Evolutionary conservation across 2,888 invertebrate genomes (phyloP).

Genomic region (Drosophila flavopinicola): DNA sequence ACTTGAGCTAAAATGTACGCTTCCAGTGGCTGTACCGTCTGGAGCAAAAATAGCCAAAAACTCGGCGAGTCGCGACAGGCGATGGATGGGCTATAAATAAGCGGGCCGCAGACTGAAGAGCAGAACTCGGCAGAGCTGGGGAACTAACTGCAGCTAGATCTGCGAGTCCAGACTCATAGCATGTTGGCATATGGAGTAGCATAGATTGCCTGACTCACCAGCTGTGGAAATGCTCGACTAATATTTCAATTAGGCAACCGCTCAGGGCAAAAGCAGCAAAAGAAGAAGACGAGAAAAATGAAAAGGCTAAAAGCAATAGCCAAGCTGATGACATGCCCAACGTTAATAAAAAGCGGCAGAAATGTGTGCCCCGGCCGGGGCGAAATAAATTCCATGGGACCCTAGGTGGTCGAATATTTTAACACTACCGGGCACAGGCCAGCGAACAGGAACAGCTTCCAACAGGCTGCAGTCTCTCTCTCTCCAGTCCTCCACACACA

Average conservation of each 20-base stretch:
- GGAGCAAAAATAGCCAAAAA: slow-evolving; percentile 74
- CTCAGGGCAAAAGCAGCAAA: slow-evolving; percentile 8
- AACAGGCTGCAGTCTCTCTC: slow-evolving; percentile 1
- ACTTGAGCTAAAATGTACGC: neutral
- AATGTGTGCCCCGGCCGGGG: slow-evolving; percentile 63
- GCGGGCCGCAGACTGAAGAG: slow-evolving; percentile 64
- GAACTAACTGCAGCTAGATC: slow-evolving; percentile 35
- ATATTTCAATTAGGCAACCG: slow-evolving; percentile 73
- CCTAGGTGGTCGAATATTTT: slow-evolving; percentile 82
- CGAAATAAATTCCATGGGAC: slow-evolving; percentile 77
- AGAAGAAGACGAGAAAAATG: slow-evolving; percentile 6
- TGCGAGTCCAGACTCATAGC: slow-evolving; percentile 10
- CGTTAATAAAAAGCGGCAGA: slow-evolving; percentile 81
- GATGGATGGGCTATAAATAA: slow-evolving; percentile 79
- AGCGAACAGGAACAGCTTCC: slow-evolving; percentile 20
- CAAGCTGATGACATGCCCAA: slow-evolving; percentile 75
- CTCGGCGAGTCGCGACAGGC: slow-evolving; percentile 68
- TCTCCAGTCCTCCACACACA: neutral
- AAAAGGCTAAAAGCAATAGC: slow-evolving; percentile 50
- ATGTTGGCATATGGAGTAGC: neutral
- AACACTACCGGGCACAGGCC: slow-evolving; percentile 77
- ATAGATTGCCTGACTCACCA: slow-evolving; percentile 61
- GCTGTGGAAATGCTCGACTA: slow-evolving; percentile 61
- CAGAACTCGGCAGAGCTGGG: slow-evolving; percentile 47
- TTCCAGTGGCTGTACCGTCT: slow-evolving; percentile 65